Evolutionary conservation across 1,140 invertebrate genomes (phyloP).

Genomic region (Monochamus saltuarius): DNA sequence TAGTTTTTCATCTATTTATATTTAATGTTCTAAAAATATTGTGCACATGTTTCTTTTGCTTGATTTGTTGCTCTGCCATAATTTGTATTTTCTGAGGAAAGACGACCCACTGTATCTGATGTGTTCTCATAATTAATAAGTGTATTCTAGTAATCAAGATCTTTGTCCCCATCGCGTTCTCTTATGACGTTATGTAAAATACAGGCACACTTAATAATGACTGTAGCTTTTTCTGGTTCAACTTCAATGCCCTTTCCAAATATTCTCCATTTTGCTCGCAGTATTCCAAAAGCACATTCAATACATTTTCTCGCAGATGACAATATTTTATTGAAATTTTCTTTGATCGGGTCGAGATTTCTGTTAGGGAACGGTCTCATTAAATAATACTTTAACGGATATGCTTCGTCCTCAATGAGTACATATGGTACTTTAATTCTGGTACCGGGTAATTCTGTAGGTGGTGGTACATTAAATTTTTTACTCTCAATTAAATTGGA

Average conservation of each 20-base stretch:
- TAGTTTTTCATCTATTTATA: too few species aligned
- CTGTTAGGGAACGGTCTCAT: constrained; percentile 14
- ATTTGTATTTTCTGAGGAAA: too few species aligned
- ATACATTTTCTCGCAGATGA: constrained; percentile 13
- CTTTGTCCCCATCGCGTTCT: neutral
- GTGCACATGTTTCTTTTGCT: too few species aligned
- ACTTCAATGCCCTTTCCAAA: constrained; percentile 8
- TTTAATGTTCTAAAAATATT: too few species aligned
- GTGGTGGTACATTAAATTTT: constrained; percentile 4
- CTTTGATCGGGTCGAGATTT: constrained; percentile 1
- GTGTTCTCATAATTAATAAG: too few species aligned
- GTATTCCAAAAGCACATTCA: constrained; percentile 20
- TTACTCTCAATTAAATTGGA: constrained; percentile 3
- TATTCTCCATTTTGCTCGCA: constrained; percentile 12
- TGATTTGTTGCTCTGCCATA: too few species aligned
- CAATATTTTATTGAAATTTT: constrained; percentile 7
- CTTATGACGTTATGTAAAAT: constrained; percentile 1
- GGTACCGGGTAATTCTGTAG: constrained; percentile 1
- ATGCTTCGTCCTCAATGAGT: constrained; percentile 16
- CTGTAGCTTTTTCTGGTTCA: neutral
- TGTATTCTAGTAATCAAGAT: too few species aligned
- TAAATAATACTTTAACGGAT: constrained; percentile 14
- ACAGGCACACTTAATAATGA: constrained; percentile 3
- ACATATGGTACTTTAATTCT: constrained; percentile 14
- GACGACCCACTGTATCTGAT: too few species aligned